These are phyloP conservation scores for Alouatta palliata DNA, from an alignment of 2,113 vertebrate genomes.

Conservation along the genomic window DNA sequence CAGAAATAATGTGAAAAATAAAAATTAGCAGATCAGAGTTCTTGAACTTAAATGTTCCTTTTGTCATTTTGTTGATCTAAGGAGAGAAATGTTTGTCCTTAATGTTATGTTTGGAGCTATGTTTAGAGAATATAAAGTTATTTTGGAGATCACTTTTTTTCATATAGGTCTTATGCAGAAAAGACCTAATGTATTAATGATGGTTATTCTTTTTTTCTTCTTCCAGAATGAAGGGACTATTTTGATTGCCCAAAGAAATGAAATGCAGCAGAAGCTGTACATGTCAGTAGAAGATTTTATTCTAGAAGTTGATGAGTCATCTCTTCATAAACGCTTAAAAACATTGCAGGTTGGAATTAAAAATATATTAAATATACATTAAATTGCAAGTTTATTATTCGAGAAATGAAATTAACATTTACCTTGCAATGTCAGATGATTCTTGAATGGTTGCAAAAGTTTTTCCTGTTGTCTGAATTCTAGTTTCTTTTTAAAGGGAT, in stretches of 20 bases:
- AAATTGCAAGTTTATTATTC: conserved; percentile 45
- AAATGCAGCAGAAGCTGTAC: conserved; percentile 78
- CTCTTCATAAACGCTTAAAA: conserved; percentile 79
- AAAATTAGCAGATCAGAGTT: background rate
- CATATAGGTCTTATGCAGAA: conserved; percentile 19
- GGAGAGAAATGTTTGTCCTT: background rate
- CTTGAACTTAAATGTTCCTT: background rate
- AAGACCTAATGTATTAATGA: background rate
- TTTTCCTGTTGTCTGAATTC: conserved; percentile 19
- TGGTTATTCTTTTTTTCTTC: conserved; percentile 44
- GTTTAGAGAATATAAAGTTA: conserved; percentile 20
- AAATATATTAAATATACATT: background rate
- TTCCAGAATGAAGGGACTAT: conserved; percentile 76
- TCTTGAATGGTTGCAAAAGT: background rate
- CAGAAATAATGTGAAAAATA: background rate
- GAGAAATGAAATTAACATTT: conserved; percentile 37
- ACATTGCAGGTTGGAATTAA: conserved; percentile 79
- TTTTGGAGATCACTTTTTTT: conserved; percentile 1
- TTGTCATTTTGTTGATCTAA: conserved; percentile 14
- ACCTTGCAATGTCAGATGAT: background rate
- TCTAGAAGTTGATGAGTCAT: conserved; percentile 81
- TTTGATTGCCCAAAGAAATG: conserved; percentile 83
- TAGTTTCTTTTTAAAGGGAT: conserved; percentile 28
- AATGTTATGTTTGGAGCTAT: background rate
- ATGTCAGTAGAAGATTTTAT: conserved; percentile 80